Evolutionary conservation across 1,140 invertebrate species (phyloP), one percentile per base, ranked within the genome.

Genomic region (Drosophila ercepeae): DNA sequence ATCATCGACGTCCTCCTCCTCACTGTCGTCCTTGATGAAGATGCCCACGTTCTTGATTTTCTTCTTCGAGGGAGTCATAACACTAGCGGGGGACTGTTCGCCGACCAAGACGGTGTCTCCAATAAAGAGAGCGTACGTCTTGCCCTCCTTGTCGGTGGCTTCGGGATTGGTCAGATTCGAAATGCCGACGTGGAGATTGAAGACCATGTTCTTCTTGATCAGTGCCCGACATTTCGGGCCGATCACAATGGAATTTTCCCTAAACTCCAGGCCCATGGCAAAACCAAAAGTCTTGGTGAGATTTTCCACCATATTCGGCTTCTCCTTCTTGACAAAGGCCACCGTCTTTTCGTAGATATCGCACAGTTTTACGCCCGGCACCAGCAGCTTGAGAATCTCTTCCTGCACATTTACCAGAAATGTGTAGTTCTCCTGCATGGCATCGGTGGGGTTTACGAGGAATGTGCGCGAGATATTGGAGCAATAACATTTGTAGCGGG

Each of bases 381-480:
- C 93, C 34, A 99, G 92, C 69, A 95, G 94, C 71, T 97, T 96
- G 39, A 99, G 93, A 27, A 99, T 94, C 89, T 97, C 96, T 70
- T 99, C 98, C 92, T 99, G 96, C n/a, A 99, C 91, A 89, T 94
- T 95, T 1, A 99, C 90, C 42, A 99, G 92, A 91, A 99, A 98
- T 83, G 98, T 98, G 89, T 99, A 99, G 92, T 97, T 97, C 63
- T 96, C 95, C 93, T 98, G 93, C 78, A 95, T 91, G 67, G 92
- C 91, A 90, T 95, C 96, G 1, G 96, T 95, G 5, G 99, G 99
- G 93, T 99, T 98, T 0, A 99, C 98, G 74, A 99, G 92, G 61
- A 99, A 93, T n/a, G 99, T 99, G 54, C 99, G 94, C 9, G 98
- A 97, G 78, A 99, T 97, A 91, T 99, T 99, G 0, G 99, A 98